phyloP scores from a whole-genome alignment of 2,888 invertebrate genomes.

The Saturnia pavonia region DNA sequence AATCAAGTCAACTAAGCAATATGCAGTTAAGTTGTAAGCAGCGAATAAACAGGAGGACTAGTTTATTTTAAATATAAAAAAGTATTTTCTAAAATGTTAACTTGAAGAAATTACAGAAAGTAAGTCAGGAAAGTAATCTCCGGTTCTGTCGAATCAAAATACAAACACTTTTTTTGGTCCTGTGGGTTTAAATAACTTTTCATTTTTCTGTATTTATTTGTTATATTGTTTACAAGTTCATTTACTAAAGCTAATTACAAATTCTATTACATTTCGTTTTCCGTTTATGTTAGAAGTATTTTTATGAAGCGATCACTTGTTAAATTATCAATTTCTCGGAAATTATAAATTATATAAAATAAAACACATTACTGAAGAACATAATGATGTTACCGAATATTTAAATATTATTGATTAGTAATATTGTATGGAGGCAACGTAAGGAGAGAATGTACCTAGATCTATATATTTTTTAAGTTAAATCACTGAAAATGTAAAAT shows the following conservation, averaged over 20 bases:
- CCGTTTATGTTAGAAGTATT: not conserved
- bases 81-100: no score
- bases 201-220: not conserved
- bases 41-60: no score
- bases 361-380: not conserved
- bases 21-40: no score
- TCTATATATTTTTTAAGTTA: slow-evolving; percentile 4
- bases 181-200: no score
- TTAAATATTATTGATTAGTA: not conserved
- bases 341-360: not conserved
- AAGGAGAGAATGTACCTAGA: not conserved
- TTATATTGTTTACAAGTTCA: not conserved
- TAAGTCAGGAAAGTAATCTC: no score
- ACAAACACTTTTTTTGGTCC: no score
- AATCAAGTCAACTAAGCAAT: no score
- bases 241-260: not conserved
- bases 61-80: no score
- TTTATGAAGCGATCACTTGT: not conserved
- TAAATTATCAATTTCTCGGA: not conserved
- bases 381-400: not conserved
- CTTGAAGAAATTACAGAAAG: no score
- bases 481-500: not conserved
- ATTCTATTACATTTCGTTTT: not conserved
- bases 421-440: not conserved
- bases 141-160: no score